A percentile compares a stretch with the other conserved stretches of the same genome.
These are phyloP conservation scores for Bibio marci DNA, from an alignment of 2,888 invertebrate species.

Conservation along the genomic window DNA sequence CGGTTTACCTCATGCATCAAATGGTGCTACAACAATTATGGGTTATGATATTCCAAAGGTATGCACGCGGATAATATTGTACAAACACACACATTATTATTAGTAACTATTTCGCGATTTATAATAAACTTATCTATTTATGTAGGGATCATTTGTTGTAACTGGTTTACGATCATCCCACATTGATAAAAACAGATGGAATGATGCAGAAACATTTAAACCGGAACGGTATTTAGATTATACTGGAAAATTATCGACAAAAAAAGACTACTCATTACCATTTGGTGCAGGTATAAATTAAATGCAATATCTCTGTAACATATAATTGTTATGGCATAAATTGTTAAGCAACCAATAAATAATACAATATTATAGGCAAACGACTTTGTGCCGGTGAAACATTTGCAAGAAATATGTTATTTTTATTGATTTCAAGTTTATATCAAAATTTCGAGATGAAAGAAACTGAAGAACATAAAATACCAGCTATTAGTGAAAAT, in stretches of 20 bases:
- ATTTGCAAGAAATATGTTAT: conserved; percentile 45
- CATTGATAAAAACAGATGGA: conserved; percentile 39
- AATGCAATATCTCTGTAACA: no score
- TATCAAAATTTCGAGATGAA: conserved; percentile 45
- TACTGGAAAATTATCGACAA: conserved; percentile 33
- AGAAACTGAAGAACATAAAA: conserved; percentile 31
- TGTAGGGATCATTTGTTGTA: conserved; percentile 34
- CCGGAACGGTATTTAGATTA: conserved; percentile 46
- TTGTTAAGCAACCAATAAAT: no score
- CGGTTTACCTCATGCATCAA: conserved; percentile 36
- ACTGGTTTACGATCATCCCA: conserved; percentile 38
- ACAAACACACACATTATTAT: not conserved
- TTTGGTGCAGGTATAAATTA: conserved; percentile 49
- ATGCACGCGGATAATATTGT: conserved; percentile 7
- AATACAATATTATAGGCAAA: conserved; percentile 40
- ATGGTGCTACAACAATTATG: conserved; percentile 31
- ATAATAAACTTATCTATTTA: not conserved
- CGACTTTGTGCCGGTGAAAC: conserved; percentile 55
- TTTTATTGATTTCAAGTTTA: conserved; percentile 39
- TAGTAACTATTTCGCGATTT: not conserved
- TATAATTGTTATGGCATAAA: no score
- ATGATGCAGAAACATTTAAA: conserved; percentile 44
- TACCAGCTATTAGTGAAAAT: conserved; percentile 29
- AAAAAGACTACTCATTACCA: conserved; percentile 40
- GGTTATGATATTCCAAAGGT: conserved; percentile 43